phyloP scores from a whole-genome alignment of 2,888 invertebrate genomes.

The Mongoloraphidia duomilia region DNA sequence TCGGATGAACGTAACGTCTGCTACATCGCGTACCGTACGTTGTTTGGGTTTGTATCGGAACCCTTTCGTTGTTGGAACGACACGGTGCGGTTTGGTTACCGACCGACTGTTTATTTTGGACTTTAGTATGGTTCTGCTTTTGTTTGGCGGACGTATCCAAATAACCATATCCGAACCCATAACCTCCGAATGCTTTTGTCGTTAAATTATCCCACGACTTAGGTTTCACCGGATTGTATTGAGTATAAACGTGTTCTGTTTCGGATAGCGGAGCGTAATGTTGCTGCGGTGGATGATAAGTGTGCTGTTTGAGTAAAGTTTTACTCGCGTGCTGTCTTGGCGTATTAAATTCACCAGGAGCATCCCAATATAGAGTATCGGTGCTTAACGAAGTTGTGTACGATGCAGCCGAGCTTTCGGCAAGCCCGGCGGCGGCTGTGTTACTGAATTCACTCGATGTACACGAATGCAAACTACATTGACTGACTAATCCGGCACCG shows the following conservation, averaged over 20 bases:
- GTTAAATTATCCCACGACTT: slow-evolving; percentile 85
- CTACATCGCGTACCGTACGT: slow-evolving; percentile 1
- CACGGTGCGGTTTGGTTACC: slow-evolving; percentile 38
- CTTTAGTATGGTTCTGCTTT: slow-evolving; percentile 16
- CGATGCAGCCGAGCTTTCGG: slow-evolving; percentile 60
- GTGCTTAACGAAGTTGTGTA: slow-evolving; percentile 77
- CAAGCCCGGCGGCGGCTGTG: slow-evolving; percentile 36
- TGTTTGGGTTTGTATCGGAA: slow-evolving; percentile 28
- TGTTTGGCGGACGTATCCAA: slow-evolving; percentile 45
- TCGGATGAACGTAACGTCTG: slow-evolving; percentile 40
- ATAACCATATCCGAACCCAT: slow-evolving; percentile 77
- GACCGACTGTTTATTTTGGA: slow-evolving; percentile 18
- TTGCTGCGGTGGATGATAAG: slow-evolving; percentile 28
- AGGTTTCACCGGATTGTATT: slow-evolving; percentile 48
- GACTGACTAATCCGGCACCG: slow-evolving; percentile 56
- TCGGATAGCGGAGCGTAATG: slow-evolving; percentile 29
- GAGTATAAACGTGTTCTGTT: slow-evolving; percentile 23
- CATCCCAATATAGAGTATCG: slow-evolving; percentile 75
- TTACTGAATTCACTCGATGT: slow-evolving; percentile 62
- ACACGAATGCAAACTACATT: slow-evolving; percentile 71
- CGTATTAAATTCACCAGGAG: slow-evolving; percentile 20
- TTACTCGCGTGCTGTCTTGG: slow-evolving; percentile 27
- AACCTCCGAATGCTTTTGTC: slow-evolving; percentile 72
- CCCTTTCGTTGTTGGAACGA: slow-evolving; percentile 30
- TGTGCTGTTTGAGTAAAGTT: slow-evolving; percentile 29